These are phyloP conservation scores for Percopsis transmontana DNA, from an alignment of 2,113 vertebrate species.

Conservation along the genomic window DNA sequence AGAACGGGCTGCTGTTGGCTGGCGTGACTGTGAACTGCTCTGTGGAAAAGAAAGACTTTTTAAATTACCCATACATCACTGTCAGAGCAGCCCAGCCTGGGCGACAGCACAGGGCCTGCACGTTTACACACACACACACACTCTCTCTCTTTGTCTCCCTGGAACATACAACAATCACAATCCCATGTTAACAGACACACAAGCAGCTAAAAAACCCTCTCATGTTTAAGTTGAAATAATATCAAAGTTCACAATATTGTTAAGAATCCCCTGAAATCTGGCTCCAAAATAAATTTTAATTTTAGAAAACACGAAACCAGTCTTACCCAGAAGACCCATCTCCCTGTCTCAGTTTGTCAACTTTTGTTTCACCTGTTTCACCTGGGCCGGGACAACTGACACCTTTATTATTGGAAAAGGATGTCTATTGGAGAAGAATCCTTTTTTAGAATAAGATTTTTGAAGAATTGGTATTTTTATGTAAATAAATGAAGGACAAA, in stretches of 20 bases:
- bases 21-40: conserved; percentile 72
- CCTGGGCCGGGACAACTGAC: too few relatives aligned
- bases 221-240: background rate
- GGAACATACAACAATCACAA: conserved; percentile 15
- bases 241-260: conserved; percentile 8
- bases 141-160: conserved; percentile 1
- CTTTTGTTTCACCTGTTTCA: too few relatives aligned
- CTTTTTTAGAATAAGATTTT: too few relatives aligned
- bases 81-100: conserved; percentile 68
- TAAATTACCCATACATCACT: conserved; percentile 82
- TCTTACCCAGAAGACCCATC: too few relatives aligned
- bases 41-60: conserved; percentile 80
- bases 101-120: conserved; percentile 55
- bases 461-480: too few relatives aligned
- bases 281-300: too few relatives aligned
- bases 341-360: too few relatives aligned
- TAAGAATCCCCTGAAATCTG: too few relatives aligned
- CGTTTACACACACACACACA: conserved; percentile 24
- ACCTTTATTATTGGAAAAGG: too few relatives aligned
- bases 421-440: too few relatives aligned
- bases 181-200: conserved; percentile 17
- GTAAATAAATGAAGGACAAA: too few relatives aligned
- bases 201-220: conserved; percentile 4
- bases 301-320: too few relatives aligned
- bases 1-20: conserved; percentile 74